Evolutionary conservation across 2,888 invertebrate species (phyloP).

Genomic region (Tipula vernalis): DNA sequence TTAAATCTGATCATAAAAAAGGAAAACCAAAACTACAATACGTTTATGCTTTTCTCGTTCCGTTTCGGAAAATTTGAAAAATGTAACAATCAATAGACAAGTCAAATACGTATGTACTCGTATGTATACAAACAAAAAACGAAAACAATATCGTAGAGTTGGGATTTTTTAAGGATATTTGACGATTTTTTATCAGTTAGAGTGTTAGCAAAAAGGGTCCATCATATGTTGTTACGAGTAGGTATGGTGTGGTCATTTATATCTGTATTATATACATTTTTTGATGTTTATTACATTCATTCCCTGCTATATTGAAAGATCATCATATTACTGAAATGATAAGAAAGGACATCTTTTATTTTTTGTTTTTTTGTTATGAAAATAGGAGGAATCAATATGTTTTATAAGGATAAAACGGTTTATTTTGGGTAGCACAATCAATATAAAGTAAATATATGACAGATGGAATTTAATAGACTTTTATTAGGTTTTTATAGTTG

Average conservation of each 20-base stretch:
- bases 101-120: background rate
- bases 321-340: background rate
- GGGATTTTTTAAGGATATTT: background rate
- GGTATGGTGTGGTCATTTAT: background rate
- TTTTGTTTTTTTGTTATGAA: background rate
- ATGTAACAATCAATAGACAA: background rate
- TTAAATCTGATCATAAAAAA: slow-evolving; percentile 14
- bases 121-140: background rate
- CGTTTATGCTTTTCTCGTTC: background rate
- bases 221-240: background rate
- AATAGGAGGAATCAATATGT: background rate
- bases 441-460: background rate
- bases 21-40: background rate
- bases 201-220: background rate
- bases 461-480: background rate
- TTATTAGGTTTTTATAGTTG: background rate
- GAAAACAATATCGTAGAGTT: background rate
- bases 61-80: background rate
- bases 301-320: background rate
- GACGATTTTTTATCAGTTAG: background rate
- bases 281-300: background rate
- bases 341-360: background rate
- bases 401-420: background rate
- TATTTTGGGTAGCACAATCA: background rate
- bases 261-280: background rate